These are phyloP conservation scores for Ectobius pallidus DNA, from an alignment of 2,888 invertebrate species.

Conservation along the genomic window DNA sequence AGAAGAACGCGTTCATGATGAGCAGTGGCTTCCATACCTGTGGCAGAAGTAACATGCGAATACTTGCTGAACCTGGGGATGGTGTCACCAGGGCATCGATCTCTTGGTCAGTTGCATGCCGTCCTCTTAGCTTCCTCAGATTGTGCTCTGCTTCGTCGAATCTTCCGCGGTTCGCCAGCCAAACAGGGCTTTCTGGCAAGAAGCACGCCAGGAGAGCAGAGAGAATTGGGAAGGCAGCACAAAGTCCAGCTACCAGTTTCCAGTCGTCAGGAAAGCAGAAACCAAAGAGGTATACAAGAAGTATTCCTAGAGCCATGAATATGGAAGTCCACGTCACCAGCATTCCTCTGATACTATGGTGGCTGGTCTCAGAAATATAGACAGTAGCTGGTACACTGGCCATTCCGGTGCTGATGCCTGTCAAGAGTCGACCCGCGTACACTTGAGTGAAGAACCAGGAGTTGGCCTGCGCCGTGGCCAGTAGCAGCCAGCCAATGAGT, in stretches of 20 bases:
- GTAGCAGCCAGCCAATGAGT: constrained; percentile 59
- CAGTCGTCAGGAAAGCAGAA: constrained; percentile 54
- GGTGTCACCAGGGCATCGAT: constrained; percentile 21
- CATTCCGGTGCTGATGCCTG: constrained; percentile 61
- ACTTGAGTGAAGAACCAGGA: constrained; percentile 45
- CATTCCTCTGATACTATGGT: constrained; percentile 56
- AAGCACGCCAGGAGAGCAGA: constrained; percentile 50
- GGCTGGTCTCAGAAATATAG: constrained; percentile 61
- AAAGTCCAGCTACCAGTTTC: constrained; percentile 38
- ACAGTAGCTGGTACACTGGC: constrained; percentile 61
- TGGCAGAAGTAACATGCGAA: constrained; percentile 49
- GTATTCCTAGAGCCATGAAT: constrained; percentile 59
- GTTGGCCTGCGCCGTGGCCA: constrained; percentile 52
- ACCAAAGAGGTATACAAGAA: constrained; percentile 61
- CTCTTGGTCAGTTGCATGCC: neutral
- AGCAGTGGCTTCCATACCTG: constrained; percentile 57
- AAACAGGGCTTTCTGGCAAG: constrained; percentile 62
- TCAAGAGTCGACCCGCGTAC: constrained; percentile 49
- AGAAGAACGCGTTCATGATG: constrained; percentile 59
- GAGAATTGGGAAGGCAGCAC: constrained; percentile 25
- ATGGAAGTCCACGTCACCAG: constrained; percentile 63
- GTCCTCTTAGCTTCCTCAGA: constrained; percentile 55
- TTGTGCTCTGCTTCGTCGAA: constrained; percentile 56
- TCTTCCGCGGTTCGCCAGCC: constrained; percentile 59
- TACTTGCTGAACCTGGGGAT: neutral